Base-by-base conservation (phyloP, 2,113 vertebrate species). In the Falcunculus frontatus region DNA sequence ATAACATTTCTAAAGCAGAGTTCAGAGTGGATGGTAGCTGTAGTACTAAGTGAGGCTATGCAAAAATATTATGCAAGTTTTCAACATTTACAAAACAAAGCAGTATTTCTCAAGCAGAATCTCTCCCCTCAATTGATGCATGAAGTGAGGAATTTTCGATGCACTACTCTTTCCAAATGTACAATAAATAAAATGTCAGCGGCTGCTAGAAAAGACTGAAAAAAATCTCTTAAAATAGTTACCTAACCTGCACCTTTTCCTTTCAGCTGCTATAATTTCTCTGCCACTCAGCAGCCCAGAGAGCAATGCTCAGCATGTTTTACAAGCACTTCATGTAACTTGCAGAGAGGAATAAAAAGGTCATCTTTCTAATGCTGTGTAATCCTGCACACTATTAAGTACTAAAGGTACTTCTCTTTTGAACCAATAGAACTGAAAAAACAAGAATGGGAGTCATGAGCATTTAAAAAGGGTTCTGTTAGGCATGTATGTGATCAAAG, bases 241-340 rank as follows among this genome's bases (percentile, higher is more conserved):
- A 74, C 68, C 89, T 95, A 90, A 75, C 55, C 77, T 72, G 44
- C 26, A 39, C 57, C 84, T 91, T 95, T 96, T 95, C 60, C 52
- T 94, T 96, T 96, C 77, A 83, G 84, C 44, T 70, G 83, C 82
- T 97, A 19, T 95, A 91, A 97, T 95, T 96, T 90, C 64, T 63
- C 39, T 91, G 90, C 84, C 87, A 88, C 80, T 97, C 95, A 89
- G 89, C 81, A 89, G 77, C 89, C 62, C 64, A 92, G 65, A 90
- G 63, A 97, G 53, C 86, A 85, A 27, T 62, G 73, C 80, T 87
- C 57, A 59, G 86, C 76, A 94, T 95, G 83, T 95, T 97, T 94
- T 94, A 97, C 69, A 96, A 91, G 74, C 63, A 32, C 81, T 96
- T 95, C 78, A 95, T 87, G 53, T 70, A 95, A 92, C 62, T 95